Base-by-base conservation (phyloP, 2,113 vertebrate genomes). In the Nematolebias whitei region DNA sequence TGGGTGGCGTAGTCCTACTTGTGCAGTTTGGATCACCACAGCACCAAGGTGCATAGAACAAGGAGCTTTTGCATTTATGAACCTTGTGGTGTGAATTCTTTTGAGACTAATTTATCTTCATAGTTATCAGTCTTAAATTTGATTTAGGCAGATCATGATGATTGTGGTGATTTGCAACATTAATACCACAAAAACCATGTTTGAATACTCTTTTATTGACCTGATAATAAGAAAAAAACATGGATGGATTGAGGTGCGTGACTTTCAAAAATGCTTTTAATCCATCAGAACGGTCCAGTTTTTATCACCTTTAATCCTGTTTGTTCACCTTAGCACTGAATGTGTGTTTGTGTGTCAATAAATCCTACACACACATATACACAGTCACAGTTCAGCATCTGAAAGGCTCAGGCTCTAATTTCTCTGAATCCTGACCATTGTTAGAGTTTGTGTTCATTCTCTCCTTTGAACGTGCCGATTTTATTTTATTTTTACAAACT, bases 141-240 rank as follows among this genome's bases (percentile, higher is more conserved):
- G 26, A 29, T 29, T 3, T 29, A 29, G n/a, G n/a, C n/a, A n/a
- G n/a, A n/a, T n/a, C n/a, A n/a, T n/a, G n/a, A n/a, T n/a, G n/a
- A n/a, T 29, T 9, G 15, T 9, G 7, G n/a, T 24, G 0, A 14
- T 7, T 50, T 50, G 2, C 14, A 49, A 20, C 20, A 24, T 12
- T 1, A 23, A 23, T 23, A 6, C 76, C 71, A 82, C 11, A 19
- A 29, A 70, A 68, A 76, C 41, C 15, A 63, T 71, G 81, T 78
- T 81, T 76, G 65, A 56, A 62, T 68, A 24, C 20, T 74, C 48
- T 23, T 49, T 20, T 20, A 23, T 20, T 40, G 52, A 54, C 57
- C 58, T 69, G 55, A 47, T 39, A 55, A 18, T 26, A 54, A 62
- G 12, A 59, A 35, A 47, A 22, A 41, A 40, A n/a, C 39, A 19